Conservation (phyloP, 2,888 invertebrate species). For the Cataglyphis livida region DNA sequence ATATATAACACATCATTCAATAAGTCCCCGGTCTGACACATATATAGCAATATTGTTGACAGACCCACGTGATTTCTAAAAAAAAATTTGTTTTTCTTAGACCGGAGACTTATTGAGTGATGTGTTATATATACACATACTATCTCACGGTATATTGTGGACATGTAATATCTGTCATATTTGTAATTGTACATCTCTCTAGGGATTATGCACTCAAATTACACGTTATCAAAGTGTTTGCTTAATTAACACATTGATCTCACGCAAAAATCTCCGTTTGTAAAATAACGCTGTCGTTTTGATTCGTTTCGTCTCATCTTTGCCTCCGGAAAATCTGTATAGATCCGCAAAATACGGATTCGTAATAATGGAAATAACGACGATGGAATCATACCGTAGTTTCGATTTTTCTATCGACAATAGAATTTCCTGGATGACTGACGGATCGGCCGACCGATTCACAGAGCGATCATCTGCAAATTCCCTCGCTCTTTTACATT, state of each 20-base stretch:
- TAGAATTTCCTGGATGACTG: conserved; percentile 75
- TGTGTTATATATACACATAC: background rate
- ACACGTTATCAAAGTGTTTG: background rate
- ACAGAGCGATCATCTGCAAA: conserved; percentile 76
- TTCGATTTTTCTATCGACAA: conserved; percentile 66
- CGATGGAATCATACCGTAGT: conserved; percentile 39
- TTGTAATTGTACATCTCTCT: background rate
- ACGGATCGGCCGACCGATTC: conserved; percentile 66
- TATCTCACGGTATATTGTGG: background rate
- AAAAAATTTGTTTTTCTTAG: no score
- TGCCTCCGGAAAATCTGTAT: background rate
- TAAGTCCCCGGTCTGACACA: no score
- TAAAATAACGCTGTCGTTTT: background rate
- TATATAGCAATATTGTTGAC: no score
- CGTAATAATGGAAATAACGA: conserved; percentile 54
- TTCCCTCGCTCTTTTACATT: conserved; percentile 76
- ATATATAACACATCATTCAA: background rate
- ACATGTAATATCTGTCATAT: background rate
- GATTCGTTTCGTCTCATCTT: background rate
- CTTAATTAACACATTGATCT: background rate
- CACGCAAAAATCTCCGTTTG: background rate
- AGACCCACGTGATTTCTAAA: no score
- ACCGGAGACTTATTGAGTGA: no score
- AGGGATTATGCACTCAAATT: background rate
- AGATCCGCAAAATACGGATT: conserved; percentile 27